A percentile compares a stretch with the other conserved stretches of the same genome.
phyloP scores from a whole-genome alignment of 2,888 invertebrate genomes.

The Acronicta aceris region DNA sequence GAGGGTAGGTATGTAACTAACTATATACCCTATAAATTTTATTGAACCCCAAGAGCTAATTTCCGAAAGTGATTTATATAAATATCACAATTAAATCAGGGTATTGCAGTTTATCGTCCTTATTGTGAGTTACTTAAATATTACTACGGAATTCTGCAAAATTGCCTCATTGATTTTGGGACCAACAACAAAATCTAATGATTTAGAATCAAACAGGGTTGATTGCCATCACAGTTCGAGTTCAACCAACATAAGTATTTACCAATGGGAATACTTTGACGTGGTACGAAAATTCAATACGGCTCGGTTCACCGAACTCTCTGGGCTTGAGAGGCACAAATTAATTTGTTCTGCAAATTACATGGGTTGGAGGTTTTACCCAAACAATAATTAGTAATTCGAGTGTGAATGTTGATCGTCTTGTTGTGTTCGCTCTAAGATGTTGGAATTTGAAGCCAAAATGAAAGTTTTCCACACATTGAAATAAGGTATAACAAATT shows the following conservation, averaged over 20 bases:
- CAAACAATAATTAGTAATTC: conserved; percentile 20
- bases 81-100: neutral
- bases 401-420: conserved; percentile 11
- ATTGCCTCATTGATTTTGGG: conserved; percentile 1
- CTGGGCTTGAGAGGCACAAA: conserved; percentile 11
- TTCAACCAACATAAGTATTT: conserved; percentile 2
- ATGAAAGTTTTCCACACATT: no score
- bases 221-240: conserved; percentile 14
- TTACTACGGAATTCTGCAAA: neutral
- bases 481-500: no score
- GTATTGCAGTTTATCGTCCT: neutral
- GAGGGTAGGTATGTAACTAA: neutral
- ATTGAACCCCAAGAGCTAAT: neutral
- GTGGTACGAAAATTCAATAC: conserved; percentile 25
- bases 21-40: neutral
- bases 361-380: conserved; percentile 11
- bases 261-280: conserved; percentile 9
- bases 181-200: conserved; percentile 1
- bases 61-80: neutral
- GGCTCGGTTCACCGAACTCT: conserved; percentile 12
- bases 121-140: neutral
- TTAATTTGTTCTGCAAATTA: conserved; percentile 37
- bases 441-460: neutral
- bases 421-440: conserved; percentile 2
- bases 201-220: conserved; percentile 20